Evolutionary conservation across 2,797 vertebrate species (phyloP), one percentile per base, ranked within the genome.

Genomic region (Danio jaintianensis): DNA sequence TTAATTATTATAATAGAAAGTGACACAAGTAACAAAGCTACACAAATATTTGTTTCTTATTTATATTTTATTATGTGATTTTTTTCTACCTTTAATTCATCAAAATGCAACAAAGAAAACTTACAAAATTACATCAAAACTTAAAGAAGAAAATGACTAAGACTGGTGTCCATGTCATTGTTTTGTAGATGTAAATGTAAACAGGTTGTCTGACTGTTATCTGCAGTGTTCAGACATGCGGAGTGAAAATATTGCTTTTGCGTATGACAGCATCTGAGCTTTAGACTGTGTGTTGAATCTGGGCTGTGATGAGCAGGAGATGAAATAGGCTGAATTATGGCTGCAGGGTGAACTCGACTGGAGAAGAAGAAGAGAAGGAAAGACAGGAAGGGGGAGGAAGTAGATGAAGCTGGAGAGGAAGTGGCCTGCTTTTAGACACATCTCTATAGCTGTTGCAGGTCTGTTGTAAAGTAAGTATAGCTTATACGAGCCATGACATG

Each of bases 281-380:
- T 69, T 50, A 50, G 22, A 61, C 70, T 40, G 52, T 74, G 50
- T 22, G 10, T 64, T 77, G 77, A 85, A 53, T 78, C 78, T 83
- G 53, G 43, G 55, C 13, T 55, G 16, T 67, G 74, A 88, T 85
- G 82, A 85, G 84, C 78, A 76, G 43, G 64, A 83, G 69, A 89
- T 87, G 81, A 88, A 91, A 82, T 86, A 89, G 88, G 89, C 62
- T 85, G 86, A 79, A 72, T 79, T 83, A 89, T 88, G 29, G 82
- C 90, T 89, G 71, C 77, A 86, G 88, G 89, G 81, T 64, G 62
- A 71, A 64, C 61, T 73, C 18, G 45, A 52, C 73, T 56, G 62
- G 62, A 62, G 82, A 81, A 81, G 82, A 58, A 67, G 75, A 78
- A 85, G 76, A 85, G 83, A 77, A 85, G 81, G 78, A 75, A 81